These are phyloP conservation scores for Anneissia japonica DNA, from an alignment of 35 echinoderm and acorn worm genomes.

Conservation along the genomic window DNA sequence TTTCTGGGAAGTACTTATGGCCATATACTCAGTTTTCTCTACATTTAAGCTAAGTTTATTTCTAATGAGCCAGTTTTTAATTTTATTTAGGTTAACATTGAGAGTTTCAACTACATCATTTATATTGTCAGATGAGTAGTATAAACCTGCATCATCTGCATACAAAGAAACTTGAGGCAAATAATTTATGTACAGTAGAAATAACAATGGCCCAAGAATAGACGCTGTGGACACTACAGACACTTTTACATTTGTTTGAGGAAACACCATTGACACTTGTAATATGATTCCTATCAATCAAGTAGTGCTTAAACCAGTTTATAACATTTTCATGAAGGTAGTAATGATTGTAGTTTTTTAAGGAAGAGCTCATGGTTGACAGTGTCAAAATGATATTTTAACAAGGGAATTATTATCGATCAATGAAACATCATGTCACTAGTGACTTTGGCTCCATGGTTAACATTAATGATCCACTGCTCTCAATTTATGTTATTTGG, in stretches of 20 bases:
- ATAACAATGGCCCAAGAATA: not conserved
- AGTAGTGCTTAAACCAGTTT: not conserved
- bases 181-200: not conserved
- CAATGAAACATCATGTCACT: too few species aligned
- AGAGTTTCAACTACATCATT: not conserved
- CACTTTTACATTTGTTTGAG: not conserved
- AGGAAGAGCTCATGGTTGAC: not conserved
- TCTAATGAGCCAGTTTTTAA: not conserved
- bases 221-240: not conserved
- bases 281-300: not conserved
- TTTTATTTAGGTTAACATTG: not conserved
- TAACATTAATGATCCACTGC: too few species aligned
- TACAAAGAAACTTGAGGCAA: not conserved
- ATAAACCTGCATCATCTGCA: not conserved
- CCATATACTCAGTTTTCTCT: not conserved
- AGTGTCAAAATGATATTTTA: too few species aligned
- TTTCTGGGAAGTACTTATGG: too few species aligned
- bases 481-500: too few species aligned
- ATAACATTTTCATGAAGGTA: not conserved
- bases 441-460: too few species aligned
- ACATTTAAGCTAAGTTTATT: not conserved
- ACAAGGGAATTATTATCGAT: too few species aligned
- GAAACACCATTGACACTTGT: not conserved
- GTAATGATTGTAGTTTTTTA: not conserved
- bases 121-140: not conserved